Conservation (phyloP, 2,797 vertebrate species). For the Clarias pachynema region DNA sequence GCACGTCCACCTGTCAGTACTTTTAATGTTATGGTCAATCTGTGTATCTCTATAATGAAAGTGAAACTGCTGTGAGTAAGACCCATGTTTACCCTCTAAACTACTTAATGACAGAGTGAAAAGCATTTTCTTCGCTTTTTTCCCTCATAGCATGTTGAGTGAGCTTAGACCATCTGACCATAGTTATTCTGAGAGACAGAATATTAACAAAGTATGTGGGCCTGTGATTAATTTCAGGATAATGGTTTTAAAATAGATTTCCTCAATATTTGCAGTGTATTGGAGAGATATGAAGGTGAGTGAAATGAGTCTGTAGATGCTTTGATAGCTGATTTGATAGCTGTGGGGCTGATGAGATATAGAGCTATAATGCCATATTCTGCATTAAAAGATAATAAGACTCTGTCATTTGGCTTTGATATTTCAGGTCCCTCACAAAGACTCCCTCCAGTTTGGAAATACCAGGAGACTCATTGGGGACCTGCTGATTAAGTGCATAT, state of each 20-base stretch:
- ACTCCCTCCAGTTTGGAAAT: slow-evolving; percentile 56
- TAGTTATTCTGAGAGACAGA: background rate
- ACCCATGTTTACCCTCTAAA: slow-evolving; percentile 67
- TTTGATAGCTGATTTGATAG: slow-evolving; percentile 48
- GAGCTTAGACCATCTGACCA: slow-evolving; percentile 65
- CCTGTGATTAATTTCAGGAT: slow-evolving; percentile 25
- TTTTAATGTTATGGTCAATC: background rate
- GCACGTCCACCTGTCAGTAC: too few species aligned
- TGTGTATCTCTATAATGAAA: slow-evolving; percentile 55
- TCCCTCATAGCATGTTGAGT: slow-evolving; percentile 70
- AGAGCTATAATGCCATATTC: slow-evolving; percentile 41
- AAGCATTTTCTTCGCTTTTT: slow-evolving; percentile 53
- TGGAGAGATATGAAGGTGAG: slow-evolving; percentile 26
- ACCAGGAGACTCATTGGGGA: slow-evolving; percentile 59
- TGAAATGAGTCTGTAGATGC: slow-evolving; percentile 44
- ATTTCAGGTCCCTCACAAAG: slow-evolving; percentile 56
- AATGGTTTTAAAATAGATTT: slow-evolving; percentile 31
- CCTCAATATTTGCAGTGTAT: slow-evolving; percentile 2
- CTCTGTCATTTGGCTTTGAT: slow-evolving; percentile 50
- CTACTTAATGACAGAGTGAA: slow-evolving; percentile 76
- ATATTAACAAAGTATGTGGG: slow-evolving; percentile 20
- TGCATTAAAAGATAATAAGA: slow-evolving; percentile 56
- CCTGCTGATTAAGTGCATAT: slow-evolving; percentile 63
- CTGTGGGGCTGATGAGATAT: slow-evolving; percentile 49
- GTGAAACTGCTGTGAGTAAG: slow-evolving; percentile 76